A percentile compares a stretch with the other conserved stretches of the same genome.
phyloP scores from a whole-genome alignment of 1,140 invertebrate species.

The Brachionus angularis region DNA sequence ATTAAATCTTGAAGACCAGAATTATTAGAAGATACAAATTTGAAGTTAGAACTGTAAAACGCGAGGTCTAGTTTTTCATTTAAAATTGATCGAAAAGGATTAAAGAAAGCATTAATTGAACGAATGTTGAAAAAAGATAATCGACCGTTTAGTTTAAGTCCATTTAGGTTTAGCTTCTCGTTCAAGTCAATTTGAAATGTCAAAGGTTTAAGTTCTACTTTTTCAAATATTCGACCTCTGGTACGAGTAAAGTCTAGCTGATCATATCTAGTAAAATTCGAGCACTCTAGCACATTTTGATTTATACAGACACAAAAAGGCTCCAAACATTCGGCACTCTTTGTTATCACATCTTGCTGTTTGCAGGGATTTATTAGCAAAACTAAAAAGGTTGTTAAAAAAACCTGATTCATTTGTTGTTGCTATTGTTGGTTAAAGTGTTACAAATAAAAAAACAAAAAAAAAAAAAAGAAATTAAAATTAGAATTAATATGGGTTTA shows the following conservation, averaged over 20 bases:
- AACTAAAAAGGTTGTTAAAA: too few relatives aligned
- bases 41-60: conserved; percentile 19
- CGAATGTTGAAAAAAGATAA: conserved; percentile 17
- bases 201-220: conserved; percentile 7
- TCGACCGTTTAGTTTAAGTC: not conserved
- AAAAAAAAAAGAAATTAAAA: too few relatives aligned
- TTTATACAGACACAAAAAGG: conserved; percentile 7
- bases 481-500: too few relatives aligned
- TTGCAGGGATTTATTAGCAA: too few relatives aligned
- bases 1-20: not conserved
- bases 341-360: too few relatives aligned
- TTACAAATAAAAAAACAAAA: too few relatives aligned
- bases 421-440: too few relatives aligned
- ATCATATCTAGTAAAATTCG: conserved; percentile 11
- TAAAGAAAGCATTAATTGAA: conserved; percentile 15
- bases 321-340: not conserved
- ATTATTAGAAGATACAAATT: not conserved
- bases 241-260: conserved; percentile 15
- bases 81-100: not conserved
- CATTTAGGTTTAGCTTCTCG: conserved; percentile 16
- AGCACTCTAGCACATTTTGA: not conserved
- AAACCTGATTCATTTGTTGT: too few relatives aligned
- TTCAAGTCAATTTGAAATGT: conserved; percentile 11
- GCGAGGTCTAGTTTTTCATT: conserved; percentile 6
- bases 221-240: conserved; percentile 3